Evolutionary conservation across 2,797 vertebrate genomes (phyloP).

Genomic region (Coracias cyanogaster): DNA sequence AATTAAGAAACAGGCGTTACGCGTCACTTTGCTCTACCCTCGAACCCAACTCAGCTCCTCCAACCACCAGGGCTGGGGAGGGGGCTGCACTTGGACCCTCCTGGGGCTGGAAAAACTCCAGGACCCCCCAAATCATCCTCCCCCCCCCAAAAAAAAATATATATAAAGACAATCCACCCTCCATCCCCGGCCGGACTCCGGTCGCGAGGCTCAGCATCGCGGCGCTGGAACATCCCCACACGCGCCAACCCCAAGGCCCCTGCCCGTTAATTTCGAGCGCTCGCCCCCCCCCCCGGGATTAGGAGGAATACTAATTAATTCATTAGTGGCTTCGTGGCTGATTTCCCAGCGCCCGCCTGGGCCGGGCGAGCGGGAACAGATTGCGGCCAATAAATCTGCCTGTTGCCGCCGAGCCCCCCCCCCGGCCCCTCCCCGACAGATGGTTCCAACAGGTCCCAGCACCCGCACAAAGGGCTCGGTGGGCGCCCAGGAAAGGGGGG

Average conservation of each 20-base stretch:
- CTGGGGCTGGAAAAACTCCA: background rate
- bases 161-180: too few relatives aligned
- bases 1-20: too few relatives aligned
- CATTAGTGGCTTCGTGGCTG: slow-evolving; percentile 75
- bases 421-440: slow-evolving; percentile 31
- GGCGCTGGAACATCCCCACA: background rate
- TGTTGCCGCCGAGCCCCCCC: slow-evolving; percentile 59
- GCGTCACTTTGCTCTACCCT: too few relatives aligned
- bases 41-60: background rate
- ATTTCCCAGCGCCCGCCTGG: slow-evolving; percentile 44
- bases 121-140: background rate
- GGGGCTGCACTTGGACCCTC: background rate
- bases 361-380: slow-evolving; percentile 70
- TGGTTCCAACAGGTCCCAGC: slow-evolving; percentile 69
- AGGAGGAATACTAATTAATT: slow-evolving; percentile 79
- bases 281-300: slow-evolving; percentile 35
- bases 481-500: background rate
- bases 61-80: background rate
- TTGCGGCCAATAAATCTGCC: slow-evolving; percentile 81
- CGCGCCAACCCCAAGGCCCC: background rate
- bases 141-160: too few relatives aligned
- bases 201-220: background rate
- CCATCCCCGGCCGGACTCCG: too few relatives aligned
- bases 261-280: background rate
- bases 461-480: background rate